Evolutionary conservation across 30 jellyfish, hydroid and myxozoan genomes (phyloP).

Genomic region (Hydractinia symbiolongicarpus): DNA sequence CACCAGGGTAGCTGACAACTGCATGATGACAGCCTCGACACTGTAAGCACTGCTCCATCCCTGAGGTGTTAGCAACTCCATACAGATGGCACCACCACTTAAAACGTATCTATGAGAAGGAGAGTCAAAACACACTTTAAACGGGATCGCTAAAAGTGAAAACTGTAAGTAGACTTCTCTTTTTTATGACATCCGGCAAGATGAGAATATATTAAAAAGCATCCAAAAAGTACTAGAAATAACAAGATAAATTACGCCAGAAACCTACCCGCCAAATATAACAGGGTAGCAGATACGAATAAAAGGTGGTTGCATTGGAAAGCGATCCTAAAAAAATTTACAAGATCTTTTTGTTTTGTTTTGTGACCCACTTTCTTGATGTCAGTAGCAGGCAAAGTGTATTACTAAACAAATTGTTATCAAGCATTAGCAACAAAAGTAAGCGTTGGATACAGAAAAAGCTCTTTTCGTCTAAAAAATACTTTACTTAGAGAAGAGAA

Average conservation of each 20-base stretch:
- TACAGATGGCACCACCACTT: constrained; percentile 94
- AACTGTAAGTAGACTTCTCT: neutral
- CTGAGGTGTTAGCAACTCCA: constrained; percentile 95
- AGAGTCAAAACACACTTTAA: neutral
- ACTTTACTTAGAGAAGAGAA: no score
- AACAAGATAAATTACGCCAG: no score
- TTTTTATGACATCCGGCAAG: no score
- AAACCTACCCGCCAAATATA: constrained; percentile 86
- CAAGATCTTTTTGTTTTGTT: neutral
- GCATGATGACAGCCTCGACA: constrained; percentile 90
- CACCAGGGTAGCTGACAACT: constrained; percentile 90
- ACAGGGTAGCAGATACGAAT: constrained; percentile 92
- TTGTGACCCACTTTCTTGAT: no score
- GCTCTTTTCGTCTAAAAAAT: no score
- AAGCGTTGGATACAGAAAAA: no score
- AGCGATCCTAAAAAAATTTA: constrained; percentile 55
- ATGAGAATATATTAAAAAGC: no score
- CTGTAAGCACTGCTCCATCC: constrained; percentile 99
- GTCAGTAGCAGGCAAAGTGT: no score
- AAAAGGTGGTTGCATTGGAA: constrained; percentile 94
- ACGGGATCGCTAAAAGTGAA: neutral
- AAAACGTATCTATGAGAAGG: constrained; percentile 62
- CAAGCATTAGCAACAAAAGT: no score
- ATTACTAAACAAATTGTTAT: no score
- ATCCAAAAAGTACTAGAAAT: no score